Conservation (phyloP, 2,888 invertebrate genomes). For the Epirrhoe tristata region DNA sequence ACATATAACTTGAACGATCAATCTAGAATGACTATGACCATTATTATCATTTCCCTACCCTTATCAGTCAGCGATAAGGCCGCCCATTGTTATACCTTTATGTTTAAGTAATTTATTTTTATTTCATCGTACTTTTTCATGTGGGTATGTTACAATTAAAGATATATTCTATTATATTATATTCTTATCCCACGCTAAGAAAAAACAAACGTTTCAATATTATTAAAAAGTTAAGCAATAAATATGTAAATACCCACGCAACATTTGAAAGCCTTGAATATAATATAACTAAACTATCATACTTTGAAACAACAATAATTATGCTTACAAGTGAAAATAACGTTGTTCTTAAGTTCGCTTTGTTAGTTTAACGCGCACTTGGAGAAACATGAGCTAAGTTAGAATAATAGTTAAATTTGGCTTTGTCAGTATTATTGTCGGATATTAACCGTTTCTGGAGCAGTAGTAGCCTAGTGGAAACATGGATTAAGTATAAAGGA, state of each 20-base stretch:
- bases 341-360: neutral
- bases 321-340: slow-evolving; percentile 5
- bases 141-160: too few relatives aligned
- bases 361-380: neutral
- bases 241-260: neutral
- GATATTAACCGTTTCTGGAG: neutral
- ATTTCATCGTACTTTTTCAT: too few relatives aligned
- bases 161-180: too few relatives aligned
- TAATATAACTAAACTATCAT: slow-evolving; percentile 1
- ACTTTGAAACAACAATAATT: slow-evolving; percentile 13
- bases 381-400: neutral
- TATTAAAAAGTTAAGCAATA: neutral
- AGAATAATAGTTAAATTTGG: neutral
- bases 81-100: too few relatives aligned
- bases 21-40: too few relatives aligned
- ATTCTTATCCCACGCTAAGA: too few relatives aligned
- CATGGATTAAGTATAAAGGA: neutral
- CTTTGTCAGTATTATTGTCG: neutral
- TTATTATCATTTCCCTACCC: too few relatives aligned
- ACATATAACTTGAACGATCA: too few relatives aligned
- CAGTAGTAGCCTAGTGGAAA: neutral
- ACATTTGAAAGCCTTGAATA: slow-evolving; percentile 1
- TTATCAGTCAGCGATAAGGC: too few relatives aligned
- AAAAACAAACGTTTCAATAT: neutral
- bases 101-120: too few relatives aligned